Conservation (phyloP, 2,888 invertebrate species). For the Sisyra nigra region DNA sequence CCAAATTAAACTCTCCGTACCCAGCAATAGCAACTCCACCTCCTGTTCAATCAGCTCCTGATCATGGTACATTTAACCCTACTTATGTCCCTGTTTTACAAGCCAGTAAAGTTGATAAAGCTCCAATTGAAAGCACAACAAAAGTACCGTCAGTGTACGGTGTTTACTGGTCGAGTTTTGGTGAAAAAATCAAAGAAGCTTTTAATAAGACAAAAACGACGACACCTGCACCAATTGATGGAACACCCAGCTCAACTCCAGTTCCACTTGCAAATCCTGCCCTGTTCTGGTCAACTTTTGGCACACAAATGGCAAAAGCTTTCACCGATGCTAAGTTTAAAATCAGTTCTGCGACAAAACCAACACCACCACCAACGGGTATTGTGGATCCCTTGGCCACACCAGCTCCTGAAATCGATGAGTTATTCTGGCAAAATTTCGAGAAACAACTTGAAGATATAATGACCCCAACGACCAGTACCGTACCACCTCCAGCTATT, state of each 20-base stretch:
- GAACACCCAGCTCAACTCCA: background rate
- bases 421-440: background rate
- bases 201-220: constrained; percentile 2
- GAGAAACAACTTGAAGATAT: background rate
- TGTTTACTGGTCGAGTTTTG: constrained; percentile 1
- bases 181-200: constrained; percentile 4
- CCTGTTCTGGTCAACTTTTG: constrained; percentile 1
- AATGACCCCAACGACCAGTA: background rate
- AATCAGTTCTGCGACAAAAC: constrained; percentile 3
- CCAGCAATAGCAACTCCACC: background rate
- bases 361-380: background rate
- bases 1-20: background rate
- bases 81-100: background rate
- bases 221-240: background rate
- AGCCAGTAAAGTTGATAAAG: background rate
- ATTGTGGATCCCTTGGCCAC: background rate
- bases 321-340: constrained; percentile 1
- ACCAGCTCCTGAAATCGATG: background rate
- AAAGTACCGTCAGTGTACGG: background rate
- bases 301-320: background rate
- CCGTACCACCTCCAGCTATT: too few relatives aligned
- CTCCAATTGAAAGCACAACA: background rate
- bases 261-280: constrained; percentile 1
- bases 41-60: too few relatives aligned
- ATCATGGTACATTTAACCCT: background rate